Base-by-base conservation (phyloP, 2,888 invertebrate genomes). In the Trachelus troglodyta region DNA sequence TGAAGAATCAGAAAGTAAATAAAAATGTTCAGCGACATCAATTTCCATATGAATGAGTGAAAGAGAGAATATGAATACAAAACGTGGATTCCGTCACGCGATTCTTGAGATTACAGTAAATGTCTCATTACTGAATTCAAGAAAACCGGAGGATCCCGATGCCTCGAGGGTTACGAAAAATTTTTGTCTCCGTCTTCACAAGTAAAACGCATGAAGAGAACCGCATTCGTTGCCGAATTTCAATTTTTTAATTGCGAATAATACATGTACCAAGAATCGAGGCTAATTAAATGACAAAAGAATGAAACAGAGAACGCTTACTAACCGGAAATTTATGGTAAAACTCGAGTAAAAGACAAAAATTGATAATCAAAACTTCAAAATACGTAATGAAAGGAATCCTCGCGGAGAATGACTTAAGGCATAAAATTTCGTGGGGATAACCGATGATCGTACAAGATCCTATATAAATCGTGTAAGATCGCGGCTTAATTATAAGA, bases 41-140 rank as follows among this genome's bases (percentile, higher is more conserved):
- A 23, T 56, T 56, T 56, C 56, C 23, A 56, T 56, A 56, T 0
- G 56, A 56, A 56, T 9, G 23, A 56, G 40, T 23, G 40, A 23
- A 56, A 56, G 1, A 23, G 56, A 56, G 23, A 56, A 56, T 56
- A 56, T 56, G 56, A 56, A 56, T 56, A 56, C 56, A 56, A 56
- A 75, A 40, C 40, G 33, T 75, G 71, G 71, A 71, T 76, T 87
- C 83, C 89, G 76, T 90, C 90, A 78, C 89, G 84, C 80, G 79
- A 84, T 86, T 86, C 86, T 89, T 90, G 90, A 83, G 81, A 84
- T 84, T 79, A 81, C 84, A 83, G 79, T 89, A 90, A 90, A 82
- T 90, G 34, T 88, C 79, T 86, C 90, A 88, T 91, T 91, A 90
- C 85, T 86, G 85, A 85, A 87, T 83, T 83, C 89, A 91, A 91